A percentile compares a stretch with the other conserved stretches of the same genome.
Conservation (phyloP, 2,797 vertebrate genomes). For the Picus viridis region DNA sequence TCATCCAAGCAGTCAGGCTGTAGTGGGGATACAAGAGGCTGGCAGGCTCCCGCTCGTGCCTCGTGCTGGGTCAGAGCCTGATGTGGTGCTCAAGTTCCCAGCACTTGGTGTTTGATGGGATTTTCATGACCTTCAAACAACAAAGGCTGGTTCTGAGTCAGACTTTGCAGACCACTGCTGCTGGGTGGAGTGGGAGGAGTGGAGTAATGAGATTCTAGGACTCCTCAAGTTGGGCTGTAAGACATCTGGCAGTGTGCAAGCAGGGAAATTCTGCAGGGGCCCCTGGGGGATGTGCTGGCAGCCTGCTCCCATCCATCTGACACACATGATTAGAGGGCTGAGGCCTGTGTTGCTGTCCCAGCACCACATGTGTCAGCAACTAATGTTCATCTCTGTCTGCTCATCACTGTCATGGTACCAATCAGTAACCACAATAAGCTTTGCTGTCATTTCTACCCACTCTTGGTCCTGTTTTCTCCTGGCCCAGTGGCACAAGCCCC, state of each 20-base stretch:
- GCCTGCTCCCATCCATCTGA: neutral
- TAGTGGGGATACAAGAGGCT: neutral
- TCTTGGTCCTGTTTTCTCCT: neutral
- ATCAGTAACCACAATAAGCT: neutral
- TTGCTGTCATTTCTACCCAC: neutral
- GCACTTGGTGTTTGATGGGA: neutral
- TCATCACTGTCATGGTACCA: neutral
- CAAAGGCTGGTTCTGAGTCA: constrained; percentile 24
- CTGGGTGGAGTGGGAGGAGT: constrained; percentile 42
- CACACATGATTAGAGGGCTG: fast-evolving
- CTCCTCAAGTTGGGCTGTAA: neutral
- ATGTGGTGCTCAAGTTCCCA: neutral
- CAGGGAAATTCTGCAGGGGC: neutral
- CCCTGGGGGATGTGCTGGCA: neutral
- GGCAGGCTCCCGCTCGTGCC: neutral
- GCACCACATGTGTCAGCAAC: neutral
- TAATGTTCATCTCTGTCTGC: neutral
- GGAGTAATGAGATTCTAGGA: neutral
- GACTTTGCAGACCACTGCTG: neutral
- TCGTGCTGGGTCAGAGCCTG: neutral
- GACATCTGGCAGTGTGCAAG: neutral
- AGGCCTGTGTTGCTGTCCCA: neutral
- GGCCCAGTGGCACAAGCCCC: neutral
- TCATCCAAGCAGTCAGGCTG: neutral
- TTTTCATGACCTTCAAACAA: constrained; percentile 10